A percentile compares a stretch with the other conserved stretches of the same genome.
These are phyloP conservation scores for Apodemia zela DNA, from an alignment of 2,888 invertebrate species.

Conservation along the genomic window DNA sequence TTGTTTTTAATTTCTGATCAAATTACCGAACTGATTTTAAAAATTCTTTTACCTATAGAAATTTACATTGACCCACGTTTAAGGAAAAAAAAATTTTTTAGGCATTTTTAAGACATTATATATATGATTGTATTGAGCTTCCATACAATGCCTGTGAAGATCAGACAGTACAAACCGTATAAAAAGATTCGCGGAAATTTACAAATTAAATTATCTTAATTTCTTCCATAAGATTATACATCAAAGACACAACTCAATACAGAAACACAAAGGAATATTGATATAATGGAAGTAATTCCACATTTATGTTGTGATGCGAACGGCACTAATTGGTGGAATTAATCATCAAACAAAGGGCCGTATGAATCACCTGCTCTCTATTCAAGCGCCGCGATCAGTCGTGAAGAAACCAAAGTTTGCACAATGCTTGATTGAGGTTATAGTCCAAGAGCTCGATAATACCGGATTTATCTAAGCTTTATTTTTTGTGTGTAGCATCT, in stretches of 20 bases:
- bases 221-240: slow-evolving; percentile 25
- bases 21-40: too few species aligned
- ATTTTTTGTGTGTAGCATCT: not conserved
- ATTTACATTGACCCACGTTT: too few species aligned
- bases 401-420: slow-evolving; percentile 45
- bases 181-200: too few species aligned
- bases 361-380: slow-evolving; percentile 59
- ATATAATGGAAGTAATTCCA: slow-evolving; percentile 17
- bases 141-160: too few species aligned
- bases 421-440: slow-evolving; percentile 39
- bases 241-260: slow-evolving; percentile 29
- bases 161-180: too few species aligned
- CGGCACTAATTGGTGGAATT: slow-evolving; percentile 60
- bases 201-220: not conserved
- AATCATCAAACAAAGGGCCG: slow-evolving; percentile 64
- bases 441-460: slow-evolving; percentile 12
- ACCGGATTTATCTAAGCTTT: not conserved
- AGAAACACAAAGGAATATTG: slow-evolving; percentile 15
- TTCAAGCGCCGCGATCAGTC: slow-evolving; percentile 40
- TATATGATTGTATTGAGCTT: too few species aligned
- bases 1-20: too few species aligned
- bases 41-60: too few species aligned
- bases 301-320: slow-evolving; percentile 20
- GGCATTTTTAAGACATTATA: too few species aligned
- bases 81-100: too few species aligned